Conservation (phyloP, 2,888 invertebrate species). For the Tiphia femorata region DNA sequence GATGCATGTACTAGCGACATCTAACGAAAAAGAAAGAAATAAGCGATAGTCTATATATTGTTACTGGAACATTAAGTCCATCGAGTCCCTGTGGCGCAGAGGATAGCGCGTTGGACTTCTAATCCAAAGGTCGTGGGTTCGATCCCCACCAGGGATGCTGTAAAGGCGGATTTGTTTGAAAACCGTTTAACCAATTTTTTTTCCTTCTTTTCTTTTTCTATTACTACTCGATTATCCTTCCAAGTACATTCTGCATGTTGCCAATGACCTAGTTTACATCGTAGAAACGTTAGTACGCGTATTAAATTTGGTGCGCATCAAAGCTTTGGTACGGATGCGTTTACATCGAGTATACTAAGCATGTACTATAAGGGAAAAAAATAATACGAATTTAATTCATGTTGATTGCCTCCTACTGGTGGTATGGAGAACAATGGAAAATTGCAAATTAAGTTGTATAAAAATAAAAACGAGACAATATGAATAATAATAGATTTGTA, state of each 20-base stretch:
- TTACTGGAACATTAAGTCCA: constrained; percentile 6
- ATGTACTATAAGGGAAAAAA: too few relatives aligned
- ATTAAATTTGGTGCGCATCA: too few relatives aligned
- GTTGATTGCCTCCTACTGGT: too few relatives aligned
- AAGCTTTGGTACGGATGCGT: too few relatives aligned
- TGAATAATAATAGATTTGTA: too few relatives aligned
- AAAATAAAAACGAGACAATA: too few relatives aligned
- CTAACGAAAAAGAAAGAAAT: constrained; percentile 22
- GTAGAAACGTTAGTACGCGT: too few relatives aligned
- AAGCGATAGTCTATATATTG: not conserved
- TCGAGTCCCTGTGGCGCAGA: constrained; percentile 67
- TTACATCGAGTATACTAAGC: too few relatives aligned
- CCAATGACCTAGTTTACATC: not conserved
- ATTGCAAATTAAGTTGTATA: too few relatives aligned
- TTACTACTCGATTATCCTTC: not conserved
- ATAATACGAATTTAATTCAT: too few relatives aligned
- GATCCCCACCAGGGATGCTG: constrained; percentile 67
- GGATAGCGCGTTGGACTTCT: constrained; percentile 69
- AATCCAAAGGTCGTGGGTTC: constrained; percentile 69
- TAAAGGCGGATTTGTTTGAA: not conserved
- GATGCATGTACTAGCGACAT: constrained; percentile 33
- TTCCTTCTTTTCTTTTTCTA: not conserved
- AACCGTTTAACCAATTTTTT: constrained; percentile 13
- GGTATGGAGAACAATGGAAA: too few relatives aligned
- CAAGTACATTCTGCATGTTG: not conserved